These are phyloP conservation scores for Ptiloglossa arizonensis DNA, from an alignment of 1,140 invertebrate genomes.

Conservation along the genomic window DNA sequence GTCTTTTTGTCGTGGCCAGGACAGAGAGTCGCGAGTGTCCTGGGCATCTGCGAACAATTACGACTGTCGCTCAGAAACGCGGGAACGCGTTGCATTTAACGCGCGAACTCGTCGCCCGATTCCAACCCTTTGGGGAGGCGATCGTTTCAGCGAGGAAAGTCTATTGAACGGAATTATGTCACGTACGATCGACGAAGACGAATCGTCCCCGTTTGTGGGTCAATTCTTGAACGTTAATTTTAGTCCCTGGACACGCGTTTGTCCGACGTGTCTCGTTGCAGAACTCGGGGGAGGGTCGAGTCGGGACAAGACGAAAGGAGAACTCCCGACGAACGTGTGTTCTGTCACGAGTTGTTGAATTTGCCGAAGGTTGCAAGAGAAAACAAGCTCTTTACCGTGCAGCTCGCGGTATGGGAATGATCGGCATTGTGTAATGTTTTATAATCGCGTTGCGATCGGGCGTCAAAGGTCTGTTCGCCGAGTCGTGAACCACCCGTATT, in stretches of 20 bases:
- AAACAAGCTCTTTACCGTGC: too few relatives aligned
- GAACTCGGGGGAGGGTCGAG: too few relatives aligned
- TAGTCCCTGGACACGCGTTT: neutral
- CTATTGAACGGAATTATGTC: slow-evolving; percentile 7
- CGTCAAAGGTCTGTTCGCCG: too few relatives aligned
- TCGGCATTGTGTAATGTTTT: too few relatives aligned
- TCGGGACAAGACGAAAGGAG: neutral
- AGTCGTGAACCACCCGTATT: too few relatives aligned
- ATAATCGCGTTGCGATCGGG: too few relatives aligned
- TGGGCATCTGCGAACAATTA: slow-evolving; percentile 56
- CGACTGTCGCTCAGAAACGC: neutral
- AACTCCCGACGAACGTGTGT: too few relatives aligned
- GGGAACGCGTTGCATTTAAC: slow-evolving; percentile 13
- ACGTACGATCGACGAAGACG: neutral
- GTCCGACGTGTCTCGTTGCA: neutral
- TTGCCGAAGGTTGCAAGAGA: too few relatives aligned
- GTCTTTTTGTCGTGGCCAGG: neutral
- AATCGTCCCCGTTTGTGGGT: neutral
- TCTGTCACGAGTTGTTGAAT: too few relatives aligned
- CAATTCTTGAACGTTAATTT: neutral
- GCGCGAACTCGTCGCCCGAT: neutral
- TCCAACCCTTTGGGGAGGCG: too few relatives aligned
- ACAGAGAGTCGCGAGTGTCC: slow-evolving; percentile 4
- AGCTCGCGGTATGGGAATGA: too few relatives aligned
- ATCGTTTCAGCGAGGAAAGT: neutral